Percentiles rank a stretch among this genome's conserved stretches.
Conservation (phyloP, 2,888 invertebrate genomes). For the Rhabditoides inermis region DNA sequence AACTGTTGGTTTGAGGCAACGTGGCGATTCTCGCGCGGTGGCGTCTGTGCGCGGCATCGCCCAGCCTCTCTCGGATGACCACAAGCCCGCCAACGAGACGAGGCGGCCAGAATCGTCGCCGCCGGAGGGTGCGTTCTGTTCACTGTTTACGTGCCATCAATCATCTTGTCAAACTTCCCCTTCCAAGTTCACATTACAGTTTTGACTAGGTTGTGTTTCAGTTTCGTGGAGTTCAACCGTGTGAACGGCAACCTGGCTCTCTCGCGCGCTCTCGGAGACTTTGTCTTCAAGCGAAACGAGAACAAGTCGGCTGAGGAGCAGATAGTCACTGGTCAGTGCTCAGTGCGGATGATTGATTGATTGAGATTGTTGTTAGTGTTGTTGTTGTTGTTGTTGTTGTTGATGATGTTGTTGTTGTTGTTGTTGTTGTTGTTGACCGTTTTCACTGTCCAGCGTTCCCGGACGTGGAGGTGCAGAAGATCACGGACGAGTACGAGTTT, state of each 20-base stretch:
- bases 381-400: no score
- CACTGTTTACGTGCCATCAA: background rate
- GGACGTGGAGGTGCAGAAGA: constrained; percentile 73
- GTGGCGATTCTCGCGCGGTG: constrained; percentile 93
- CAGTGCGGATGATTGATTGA: background rate
- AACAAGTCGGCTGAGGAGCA: constrained; percentile 80
- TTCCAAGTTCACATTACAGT: no score
- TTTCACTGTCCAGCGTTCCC: constrained; percentile 68
- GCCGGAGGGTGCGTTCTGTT: constrained; percentile 98
- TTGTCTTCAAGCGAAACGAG: constrained; percentile 84
- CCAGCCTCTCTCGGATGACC: constrained; percentile 75
- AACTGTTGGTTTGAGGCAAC: constrained; percentile 71
- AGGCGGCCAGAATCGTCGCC: constrained; percentile 74
- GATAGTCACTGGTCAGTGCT: constrained; percentile 76
- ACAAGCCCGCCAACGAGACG: constrained; percentile 62
- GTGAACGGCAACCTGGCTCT: constrained; percentile 90
- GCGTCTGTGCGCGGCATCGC: constrained; percentile 75
- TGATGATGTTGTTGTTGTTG: background rate
- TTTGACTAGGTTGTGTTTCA: no score
- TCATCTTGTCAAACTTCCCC: no score
- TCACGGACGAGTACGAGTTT: constrained; percentile 89
- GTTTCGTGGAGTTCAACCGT: constrained; percentile 77
- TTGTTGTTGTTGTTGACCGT: background rate
- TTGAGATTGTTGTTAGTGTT: no score
- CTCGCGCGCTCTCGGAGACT: constrained; percentile 91